These are phyloP conservation scores for Hirundichthys speculiger DNA, from an alignment of 2,113 vertebrate species.

Conservation along the genomic window DNA sequence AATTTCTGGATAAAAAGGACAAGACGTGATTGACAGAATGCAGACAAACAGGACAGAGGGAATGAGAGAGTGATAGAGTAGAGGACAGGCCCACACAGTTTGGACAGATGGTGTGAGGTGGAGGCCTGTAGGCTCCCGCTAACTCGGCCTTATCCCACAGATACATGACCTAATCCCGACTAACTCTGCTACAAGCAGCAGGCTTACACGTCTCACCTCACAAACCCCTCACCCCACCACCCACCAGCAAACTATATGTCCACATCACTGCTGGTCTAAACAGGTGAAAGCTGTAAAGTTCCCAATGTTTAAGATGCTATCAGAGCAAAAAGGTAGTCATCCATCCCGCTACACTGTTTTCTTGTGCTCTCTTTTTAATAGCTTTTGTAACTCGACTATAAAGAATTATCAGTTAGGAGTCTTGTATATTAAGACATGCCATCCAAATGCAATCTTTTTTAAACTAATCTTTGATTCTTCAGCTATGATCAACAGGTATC, in stretches of 20 bases:
- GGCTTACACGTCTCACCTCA: slow-evolving; percentile 72
- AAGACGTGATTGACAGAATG: background rate
- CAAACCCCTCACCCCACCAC: slow-evolving; percentile 4
- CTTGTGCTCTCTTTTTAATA: too few species aligned
- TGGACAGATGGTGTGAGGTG: slow-evolving; percentile 69
- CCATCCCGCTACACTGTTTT: too few species aligned
- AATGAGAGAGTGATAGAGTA: slow-evolving; percentile 50
- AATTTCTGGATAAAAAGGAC: background rate
- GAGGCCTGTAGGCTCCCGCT: slow-evolving; percentile 50
- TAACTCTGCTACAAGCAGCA: slow-evolving; percentile 72
- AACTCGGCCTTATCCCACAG: slow-evolving; percentile 71
- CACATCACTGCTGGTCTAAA: background rate
- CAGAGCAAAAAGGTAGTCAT: too few species aligned
- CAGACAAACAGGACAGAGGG: background rate
- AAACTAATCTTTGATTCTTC: too few species aligned
- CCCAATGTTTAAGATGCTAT: too few species aligned
- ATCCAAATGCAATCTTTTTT: too few species aligned
- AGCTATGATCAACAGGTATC: too few species aligned
- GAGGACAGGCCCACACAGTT: slow-evolving; percentile 33
- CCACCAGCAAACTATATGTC: slow-evolving; percentile 62
- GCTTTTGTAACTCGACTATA: too few species aligned
- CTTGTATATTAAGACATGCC: too few species aligned
- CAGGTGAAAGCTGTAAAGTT: background rate
- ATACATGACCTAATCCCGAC: slow-evolving; percentile 79
- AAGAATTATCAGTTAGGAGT: too few species aligned